Base-by-base conservation (phyloP, 2,888 invertebrate genomes). In the Tachina grossa region DNA sequence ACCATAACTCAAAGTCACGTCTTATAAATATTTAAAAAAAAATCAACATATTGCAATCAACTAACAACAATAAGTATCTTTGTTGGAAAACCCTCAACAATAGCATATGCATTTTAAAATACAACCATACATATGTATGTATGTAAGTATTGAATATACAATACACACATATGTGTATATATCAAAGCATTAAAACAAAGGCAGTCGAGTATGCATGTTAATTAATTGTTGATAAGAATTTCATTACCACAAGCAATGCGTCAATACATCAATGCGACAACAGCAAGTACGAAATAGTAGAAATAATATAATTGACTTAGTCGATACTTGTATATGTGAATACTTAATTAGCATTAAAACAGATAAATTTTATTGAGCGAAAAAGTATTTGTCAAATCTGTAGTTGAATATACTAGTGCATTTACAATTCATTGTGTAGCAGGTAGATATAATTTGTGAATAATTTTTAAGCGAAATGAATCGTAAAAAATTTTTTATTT, bases 191-290 rank as follows among this genome's bases (percentile, higher is more conserved):
- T 68, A 68, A 51, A 39, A 16, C 11, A 31, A 74, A 39, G n/a
- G 14, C 39, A 57, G 13, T 57, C 13, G 16, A 45, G 43, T 31
- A 14, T 31, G 71, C 53, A 63, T 68, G 55, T 84, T 81, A 87
- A 84, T 85, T 84, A 84, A 79, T 81, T 82, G 85, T 84, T 84
- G 84, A 84, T 85, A 87, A 76, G 76, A 84, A 79, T 79, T 82
- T 82, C 66, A 79, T 83, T 75, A 72, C 79, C 75, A 72, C 61
- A 31, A 75, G 75, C 81, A 78, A 76, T 74, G 68, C 76, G 53
- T 84, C 86, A 74, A 43, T 61, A 61, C 16, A 61, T 59, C 49
- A 77, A 43, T 55, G 16, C 49, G 31, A 49, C 49, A 49, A 66
- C 47, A 66, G 39, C 31, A 43, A 57, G 22, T 31, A 47, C 11